Evolutionary conservation across 2,888 invertebrate species (phyloP), one percentile per base, ranked within the genome.

Genomic region (Falcaria lacertinaria): DNA sequence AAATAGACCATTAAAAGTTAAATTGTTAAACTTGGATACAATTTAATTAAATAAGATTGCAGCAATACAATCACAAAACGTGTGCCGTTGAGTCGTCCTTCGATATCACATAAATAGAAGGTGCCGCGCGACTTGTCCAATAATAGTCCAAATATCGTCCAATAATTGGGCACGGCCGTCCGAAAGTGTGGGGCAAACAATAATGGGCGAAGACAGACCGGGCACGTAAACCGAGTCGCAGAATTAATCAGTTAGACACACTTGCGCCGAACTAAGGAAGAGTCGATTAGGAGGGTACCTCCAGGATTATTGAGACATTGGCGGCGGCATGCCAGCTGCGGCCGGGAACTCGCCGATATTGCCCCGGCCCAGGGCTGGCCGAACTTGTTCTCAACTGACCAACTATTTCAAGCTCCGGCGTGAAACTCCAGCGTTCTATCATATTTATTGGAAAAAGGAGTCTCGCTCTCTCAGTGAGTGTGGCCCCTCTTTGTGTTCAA

Each of bases 191-290:
- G 73, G 73, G 69, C 72, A 74, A 86, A 80, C 83, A 80, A 86
- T 85, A 84, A 84, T 74, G 70, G 69, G 61, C 59, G 61, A 69
- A 71, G 72, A 74, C 74, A 65, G 69, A 65, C 66, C 64, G 63
- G 67, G 78, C 82, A 88, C 87, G 87, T 86, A 79, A 11, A 28
- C 80, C 52, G 62, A 78, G 71, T 74, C 70, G 71, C 75, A 74
- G 87, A 80, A 89, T 88, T 87, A 88, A 89, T 89, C 88, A 88
- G 89, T 87, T 86, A 86, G 84, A 80, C 87, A 78, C 89, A 89
- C 88, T 89, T 88, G 89, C 74, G 85, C 72, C 79, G 76, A 74
- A 82, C 69, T 77, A 75, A 81, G 84, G 86, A 84, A 77, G 84
- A 89, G 83, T 86, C 87, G 88, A 88, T 89, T 88, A 87, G 85